Evolutionary conservation across 1,140 invertebrate species (phyloP).

Genomic region (Brachionus koreanus): DNA sequence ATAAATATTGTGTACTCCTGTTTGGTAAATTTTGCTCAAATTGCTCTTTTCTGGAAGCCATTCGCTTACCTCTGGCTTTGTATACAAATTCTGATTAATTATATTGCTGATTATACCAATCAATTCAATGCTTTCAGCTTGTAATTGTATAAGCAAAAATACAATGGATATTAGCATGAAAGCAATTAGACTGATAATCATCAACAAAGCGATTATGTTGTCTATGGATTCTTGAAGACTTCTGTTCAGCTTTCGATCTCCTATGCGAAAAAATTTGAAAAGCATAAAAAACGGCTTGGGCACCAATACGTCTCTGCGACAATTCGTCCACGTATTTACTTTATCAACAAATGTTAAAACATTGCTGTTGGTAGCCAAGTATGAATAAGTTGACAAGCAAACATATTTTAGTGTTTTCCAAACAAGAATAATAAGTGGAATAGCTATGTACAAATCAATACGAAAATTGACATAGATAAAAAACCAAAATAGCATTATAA

Average conservation of each 20-base stretch:
- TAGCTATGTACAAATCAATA: background rate
- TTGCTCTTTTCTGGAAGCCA: constrained; percentile 64
- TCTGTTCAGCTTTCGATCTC: constrained; percentile 11
- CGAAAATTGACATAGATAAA: constrained; percentile 34
- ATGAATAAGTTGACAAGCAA: background rate
- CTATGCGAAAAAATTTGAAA: background rate
- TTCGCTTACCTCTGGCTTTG: constrained; percentile 56
- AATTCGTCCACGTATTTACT: background rate
- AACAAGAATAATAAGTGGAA: constrained; percentile 4
- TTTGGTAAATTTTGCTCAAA: constrained; percentile 69
- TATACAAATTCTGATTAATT: background rate
- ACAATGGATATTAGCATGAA: constrained; percentile 41
- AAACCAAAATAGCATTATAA: constrained; percentile 17
- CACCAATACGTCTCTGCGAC: background rate
- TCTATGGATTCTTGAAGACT: constrained; percentile 14
- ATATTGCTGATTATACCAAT: background rate
- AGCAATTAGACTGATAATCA: background rate
- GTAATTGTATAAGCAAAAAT: constrained; percentile 32
- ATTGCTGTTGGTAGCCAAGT: background rate
- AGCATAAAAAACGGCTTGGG: background rate
- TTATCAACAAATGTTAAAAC: background rate
- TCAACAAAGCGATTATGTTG: background rate
- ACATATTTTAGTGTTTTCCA: constrained; percentile 9
- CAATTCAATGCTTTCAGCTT: constrained; percentile 22
- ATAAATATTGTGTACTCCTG: constrained; percentile 84